These are phyloP conservation scores for Chionodraco myersi DNA, from an alignment of 2,113 vertebrate genomes.

Conservation along the genomic window DNA sequence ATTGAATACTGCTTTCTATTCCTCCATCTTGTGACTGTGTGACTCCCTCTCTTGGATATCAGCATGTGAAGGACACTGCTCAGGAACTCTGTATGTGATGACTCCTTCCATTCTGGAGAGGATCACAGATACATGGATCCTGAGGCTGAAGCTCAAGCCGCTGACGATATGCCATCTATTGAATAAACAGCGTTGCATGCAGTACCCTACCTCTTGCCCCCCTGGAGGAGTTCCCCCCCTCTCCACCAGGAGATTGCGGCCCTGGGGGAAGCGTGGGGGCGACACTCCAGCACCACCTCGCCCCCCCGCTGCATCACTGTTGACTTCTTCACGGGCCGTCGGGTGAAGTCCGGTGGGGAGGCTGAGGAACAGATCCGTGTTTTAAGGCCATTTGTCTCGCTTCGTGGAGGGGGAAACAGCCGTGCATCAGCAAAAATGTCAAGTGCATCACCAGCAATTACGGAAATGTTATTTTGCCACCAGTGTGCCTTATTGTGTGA, in stretches of 20 bases:
- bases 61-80: no score
- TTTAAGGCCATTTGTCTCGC: conserved; percentile 24
- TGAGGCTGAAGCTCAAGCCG: no score
- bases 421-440: conserved; percentile 56
- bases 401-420: conserved; percentile 32
- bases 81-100: no score
- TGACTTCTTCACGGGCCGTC: conserved; percentile 84
- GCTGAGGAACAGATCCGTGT: conserved; percentile 75
- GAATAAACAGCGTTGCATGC: conserved; percentile 33
- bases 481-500: conserved; percentile 36
- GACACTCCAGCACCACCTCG: conserved; percentile 86
- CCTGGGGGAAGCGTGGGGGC: conserved; percentile 88
- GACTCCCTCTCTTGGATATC: no score
- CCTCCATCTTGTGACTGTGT: no score
- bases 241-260: conserved; percentile 88
- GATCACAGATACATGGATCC: no score
- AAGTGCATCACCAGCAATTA: conserved; percentile 58
- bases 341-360: conserved; percentile 89
- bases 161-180: conserved; percentile 5
- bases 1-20: no score
- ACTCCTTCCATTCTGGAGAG: no score
- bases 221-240: conserved; percentile 79
- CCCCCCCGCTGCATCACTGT: conserved; percentile 87
- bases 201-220: conserved; percentile 83
- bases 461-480: conserved; percentile 35